Base-by-base conservation (phyloP, 2,113 vertebrate genomes). In the Paedocypris sp. region DNA sequence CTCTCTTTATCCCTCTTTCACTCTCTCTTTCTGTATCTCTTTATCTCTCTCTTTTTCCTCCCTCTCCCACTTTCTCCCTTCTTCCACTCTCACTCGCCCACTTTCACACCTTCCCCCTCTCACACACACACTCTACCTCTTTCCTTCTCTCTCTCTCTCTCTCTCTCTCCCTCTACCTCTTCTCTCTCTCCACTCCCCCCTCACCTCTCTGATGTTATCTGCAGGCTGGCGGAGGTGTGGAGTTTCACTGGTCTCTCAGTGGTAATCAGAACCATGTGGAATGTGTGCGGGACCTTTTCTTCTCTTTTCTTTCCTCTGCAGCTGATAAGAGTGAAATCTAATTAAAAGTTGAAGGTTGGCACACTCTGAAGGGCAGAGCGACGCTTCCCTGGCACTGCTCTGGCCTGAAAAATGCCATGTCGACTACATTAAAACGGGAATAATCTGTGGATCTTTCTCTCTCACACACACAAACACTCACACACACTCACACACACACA, bases 221-320 rank as follows among this genome's bases (percentile, higher is more conserved):
- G 38, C 19, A 31, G 53, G 36, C 38, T 10, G 46, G 31, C 11
- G 32, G 29, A 58, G 73, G 78, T 74, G 71, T 74, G 73, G 68
- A 70, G 73, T 74, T 77, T 74, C 75, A 74, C 70, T 1, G 51
- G 67, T 73, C 68, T 64, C 32, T 18, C 61, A 12, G 52, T 35
- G 70, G 75, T 77, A 82, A 84, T 72, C 67, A 60, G 71, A 81
- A 83, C 77, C 76, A 73, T 74, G 69, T 66, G 67, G 69, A 72
- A 73, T 75, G 62, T 64, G 59, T 68, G 62, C 59, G 46, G 51
- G 41, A 28, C 50, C 49, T 39, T 49, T 53, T 42, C 45, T 70
- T 63, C 56, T 61, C 19, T 46, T 28, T 35, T 61, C 42, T 41
- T 64, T 25, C 66, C 47, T n/a, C 58, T 54, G 53, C 28, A 47